phyloP scores from a whole-genome alignment of 2,797 vertebrate genomes.

The Tokudaia muenninki region DNA sequence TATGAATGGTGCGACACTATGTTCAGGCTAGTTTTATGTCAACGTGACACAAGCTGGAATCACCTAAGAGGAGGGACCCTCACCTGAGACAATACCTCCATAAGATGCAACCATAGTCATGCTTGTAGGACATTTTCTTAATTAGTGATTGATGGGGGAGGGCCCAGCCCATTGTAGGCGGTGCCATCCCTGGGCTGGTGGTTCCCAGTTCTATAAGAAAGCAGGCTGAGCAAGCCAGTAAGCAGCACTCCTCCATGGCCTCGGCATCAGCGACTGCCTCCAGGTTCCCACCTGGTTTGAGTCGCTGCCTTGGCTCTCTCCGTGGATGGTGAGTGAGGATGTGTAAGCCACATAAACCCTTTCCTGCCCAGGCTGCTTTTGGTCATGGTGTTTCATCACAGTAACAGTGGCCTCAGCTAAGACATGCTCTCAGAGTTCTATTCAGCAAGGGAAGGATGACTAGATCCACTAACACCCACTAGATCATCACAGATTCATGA shows the following conservation, averaged over 20 bases:
- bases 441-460: background rate
- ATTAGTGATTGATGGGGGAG: background rate
- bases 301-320: background rate
- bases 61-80: background rate
- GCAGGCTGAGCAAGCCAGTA: background rate
- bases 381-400: background rate
- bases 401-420: background rate
- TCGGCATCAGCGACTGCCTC: background rate
- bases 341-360: background rate
- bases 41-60: background rate
- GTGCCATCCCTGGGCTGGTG: background rate
- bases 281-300: background rate
- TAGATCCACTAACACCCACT: background rate
- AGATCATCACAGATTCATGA: background rate
- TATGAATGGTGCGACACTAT: background rate
- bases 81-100: background rate
- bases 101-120: background rate
- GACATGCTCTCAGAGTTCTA: background rate
- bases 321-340: background rate
- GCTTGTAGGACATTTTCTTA: background rate
- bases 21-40: background rate
- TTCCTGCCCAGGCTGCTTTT: background rate
- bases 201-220: background rate
- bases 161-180: background rate
- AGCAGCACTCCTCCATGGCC: background rate